Base-by-base conservation (phyloP, 1,140 invertebrate species). In the Hypsibius dujardini region DNA sequence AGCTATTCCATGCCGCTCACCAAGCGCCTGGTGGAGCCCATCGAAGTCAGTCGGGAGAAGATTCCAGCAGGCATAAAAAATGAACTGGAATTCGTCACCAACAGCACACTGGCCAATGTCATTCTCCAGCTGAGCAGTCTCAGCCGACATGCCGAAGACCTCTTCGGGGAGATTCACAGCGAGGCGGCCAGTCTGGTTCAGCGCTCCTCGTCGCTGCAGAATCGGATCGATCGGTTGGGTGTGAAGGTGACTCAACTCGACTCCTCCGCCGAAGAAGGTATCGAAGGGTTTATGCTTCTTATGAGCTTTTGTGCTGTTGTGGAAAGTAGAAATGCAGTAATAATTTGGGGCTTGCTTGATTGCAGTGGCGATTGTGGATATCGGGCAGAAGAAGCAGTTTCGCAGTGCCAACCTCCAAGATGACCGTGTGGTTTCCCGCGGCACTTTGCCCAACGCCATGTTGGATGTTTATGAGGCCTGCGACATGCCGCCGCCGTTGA, bases 1-100 rank as follows among this genome's bases (percentile, higher is more conserved):
- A n/a, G n/a, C n/a, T n/a, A n/a, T n/a, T n/a, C n/a, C 73, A 98
- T 98, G 95, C 95, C 95, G 76, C 86, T 98, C 76, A 89, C 92
- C 70, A 95, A 97, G 81, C 85, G 95, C 77, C 85, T 88, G 71
- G 89, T 98, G 73, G 90, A 93, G 80, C 95, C 95, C 67, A 87
- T 92, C 74, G 86, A 92, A 80, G 88, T 98, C 74, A 88, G 90
- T 71, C 86, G 93, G 59, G 88, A 88, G 73, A 90, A 88, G 71
- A 85, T 96, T 74, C 89, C 90, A 46, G 86, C 74, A 46, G 75
- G 74, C 47, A 81, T 92, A 72, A 88, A 89, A 45, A 94, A 93
- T 76, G 95, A 98, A 79, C 82, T 98, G 45, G 95, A 98, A 82
- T 94, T 92, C 72, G 91, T 93, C 70, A 95, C 94, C 28, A 98